These are phyloP conservation scores for Corydoras maculifer DNA, from an alignment of 2,113 vertebrate species.

Conservation along the genomic window DNA sequence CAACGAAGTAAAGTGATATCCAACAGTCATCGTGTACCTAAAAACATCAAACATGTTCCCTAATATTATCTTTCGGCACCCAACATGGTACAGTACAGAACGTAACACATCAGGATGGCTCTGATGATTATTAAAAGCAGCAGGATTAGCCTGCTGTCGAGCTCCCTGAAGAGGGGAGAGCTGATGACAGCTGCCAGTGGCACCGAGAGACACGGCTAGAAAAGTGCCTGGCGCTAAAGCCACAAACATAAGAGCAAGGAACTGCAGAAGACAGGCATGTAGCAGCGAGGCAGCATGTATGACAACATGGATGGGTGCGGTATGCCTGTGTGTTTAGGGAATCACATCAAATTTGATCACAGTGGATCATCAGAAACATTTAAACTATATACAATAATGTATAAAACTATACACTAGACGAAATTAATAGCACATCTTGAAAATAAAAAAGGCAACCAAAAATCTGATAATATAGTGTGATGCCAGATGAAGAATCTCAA, in stretches of 20 bases:
- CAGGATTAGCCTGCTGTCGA: slow-evolving; percentile 39
- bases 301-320: too few relatives aligned
- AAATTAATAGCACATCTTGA: too few relatives aligned
- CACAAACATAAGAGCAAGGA: neutral
- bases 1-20: neutral
- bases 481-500: neutral
- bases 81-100: slow-evolving; percentile 25
- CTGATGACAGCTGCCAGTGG: slow-evolving; percentile 53
- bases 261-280: neutral
- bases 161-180: slow-evolving; percentile 31
- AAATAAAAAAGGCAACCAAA: too few relatives aligned
- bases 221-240: neutral
- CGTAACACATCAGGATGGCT: slow-evolving; percentile 8
- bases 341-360: too few relatives aligned
- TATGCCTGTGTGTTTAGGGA: too few relatives aligned
- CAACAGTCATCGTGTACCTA: neutral
- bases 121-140: slow-evolving; percentile 46
- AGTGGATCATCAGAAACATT: too few relatives aligned
- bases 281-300: neutral
- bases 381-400: too few relatives aligned
- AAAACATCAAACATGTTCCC: slow-evolving; percentile 17
- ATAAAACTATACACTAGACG: too few relatives aligned
- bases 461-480: too few relatives aligned
- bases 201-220: slow-evolving; percentile 39
- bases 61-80: slow-evolving; percentile 15